These are phyloP conservation scores for Abrostola triplasia DNA, from an alignment of 2,888 invertebrate genomes.

Conservation along the genomic window DNA sequence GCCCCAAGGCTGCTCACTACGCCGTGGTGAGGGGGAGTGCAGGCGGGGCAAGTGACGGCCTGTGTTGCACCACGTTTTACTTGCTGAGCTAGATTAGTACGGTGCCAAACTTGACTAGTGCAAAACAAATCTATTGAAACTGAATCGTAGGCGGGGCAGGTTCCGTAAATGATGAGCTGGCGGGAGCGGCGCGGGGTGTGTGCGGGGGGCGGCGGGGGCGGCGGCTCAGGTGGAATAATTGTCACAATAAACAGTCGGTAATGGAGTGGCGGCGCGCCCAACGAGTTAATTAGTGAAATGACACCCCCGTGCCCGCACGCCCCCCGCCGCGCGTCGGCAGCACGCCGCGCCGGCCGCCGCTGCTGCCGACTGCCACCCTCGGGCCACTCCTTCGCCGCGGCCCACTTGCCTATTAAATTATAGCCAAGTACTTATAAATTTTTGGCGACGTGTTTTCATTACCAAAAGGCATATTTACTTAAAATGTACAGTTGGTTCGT, in stretches of 20 bases:
- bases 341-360: conserved; percentile 33
- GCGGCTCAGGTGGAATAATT: conserved; percentile 71
- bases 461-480: not conserved
- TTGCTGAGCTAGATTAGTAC: not conserved
- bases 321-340: conserved; percentile 29
- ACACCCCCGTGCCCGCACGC: conserved; percentile 56
- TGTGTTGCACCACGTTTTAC: not conserved
- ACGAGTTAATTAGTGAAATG: conserved; percentile 79
- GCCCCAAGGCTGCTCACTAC: too few species aligned
- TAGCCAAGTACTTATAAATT: conserved; percentile 48
- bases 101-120: not conserved
- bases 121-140: conserved; percentile 15
- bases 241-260: conserved; percentile 84
- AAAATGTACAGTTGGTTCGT: not conserved
- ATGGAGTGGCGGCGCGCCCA: conserved; percentile 81
- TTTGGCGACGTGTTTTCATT: conserved; percentile 44
- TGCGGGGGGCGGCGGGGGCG: conserved; percentile 35
- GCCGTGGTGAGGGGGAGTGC: too few species aligned
- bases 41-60: too few species aligned
- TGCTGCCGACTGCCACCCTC: conserved; percentile 34
- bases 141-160: conserved; percentile 40
- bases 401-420: conserved; percentile 51
- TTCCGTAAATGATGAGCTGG: conserved; percentile 45
- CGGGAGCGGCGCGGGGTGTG: conserved; percentile 24
- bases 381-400: conserved; percentile 49